These are phyloP conservation scores for Sebastes minor DNA, from an alignment of 2,797 vertebrate genomes.

Conservation along the genomic window DNA sequence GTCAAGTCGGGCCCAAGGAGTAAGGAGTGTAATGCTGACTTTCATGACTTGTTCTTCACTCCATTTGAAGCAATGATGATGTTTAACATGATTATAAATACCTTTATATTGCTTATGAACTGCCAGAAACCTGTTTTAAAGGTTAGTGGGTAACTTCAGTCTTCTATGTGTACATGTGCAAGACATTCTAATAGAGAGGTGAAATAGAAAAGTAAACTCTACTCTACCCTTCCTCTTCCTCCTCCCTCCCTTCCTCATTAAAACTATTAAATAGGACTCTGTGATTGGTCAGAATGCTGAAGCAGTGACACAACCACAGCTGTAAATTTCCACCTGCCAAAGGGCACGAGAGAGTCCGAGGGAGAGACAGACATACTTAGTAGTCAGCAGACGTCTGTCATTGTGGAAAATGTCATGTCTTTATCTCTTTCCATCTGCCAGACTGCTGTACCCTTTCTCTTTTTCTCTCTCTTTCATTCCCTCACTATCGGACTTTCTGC, in stretches of 20 bases:
- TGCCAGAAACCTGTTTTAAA: neutral
- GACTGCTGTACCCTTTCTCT: constrained; percentile 12
- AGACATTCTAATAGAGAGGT: neutral
- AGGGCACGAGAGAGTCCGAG: neutral
- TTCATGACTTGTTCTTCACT: neutral
- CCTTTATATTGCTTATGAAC: neutral
- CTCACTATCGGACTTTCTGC: neutral
- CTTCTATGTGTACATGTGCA: neutral
- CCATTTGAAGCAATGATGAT: neutral
- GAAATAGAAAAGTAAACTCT: neutral
- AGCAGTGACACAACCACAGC: constrained; percentile 14
- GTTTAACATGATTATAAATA: neutral
- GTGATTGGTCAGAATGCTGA: neutral
- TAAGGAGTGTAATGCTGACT: neutral
- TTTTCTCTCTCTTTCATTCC: neutral
- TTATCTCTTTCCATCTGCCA: constrained; percentile 44
- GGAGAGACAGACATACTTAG: constrained; percentile 20
- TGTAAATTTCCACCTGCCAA: constrained; percentile 61
- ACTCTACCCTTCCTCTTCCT: neutral
- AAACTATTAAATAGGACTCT: neutral
- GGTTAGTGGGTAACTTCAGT: neutral
- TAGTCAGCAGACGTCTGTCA: constrained; percentile 60
- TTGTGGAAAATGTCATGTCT: constrained; percentile 53
- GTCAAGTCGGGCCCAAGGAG: no score
- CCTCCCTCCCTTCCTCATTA: neutral